phyloP scores from a whole-genome alignment of 2,797 vertebrate genomes.

The Amblyopsis hoosieri region DNA sequence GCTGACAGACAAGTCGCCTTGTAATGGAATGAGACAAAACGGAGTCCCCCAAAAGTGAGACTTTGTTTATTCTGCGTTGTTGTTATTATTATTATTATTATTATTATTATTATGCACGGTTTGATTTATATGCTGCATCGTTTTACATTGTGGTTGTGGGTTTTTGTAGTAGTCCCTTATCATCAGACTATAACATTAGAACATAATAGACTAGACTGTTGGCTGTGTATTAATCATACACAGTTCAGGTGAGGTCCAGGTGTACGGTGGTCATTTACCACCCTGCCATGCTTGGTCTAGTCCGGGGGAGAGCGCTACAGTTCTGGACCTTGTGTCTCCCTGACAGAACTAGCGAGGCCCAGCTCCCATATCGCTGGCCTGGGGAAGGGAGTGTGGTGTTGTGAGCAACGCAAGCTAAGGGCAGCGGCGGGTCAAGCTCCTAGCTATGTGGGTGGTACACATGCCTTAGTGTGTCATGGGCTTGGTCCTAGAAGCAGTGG shows the following conservation, averaged over 20 bases:
- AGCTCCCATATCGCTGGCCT: slow-evolving; percentile 20
- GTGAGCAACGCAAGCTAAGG: not conserved
- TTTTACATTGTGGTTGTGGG: too few relatives aligned
- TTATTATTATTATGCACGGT: too few relatives aligned
- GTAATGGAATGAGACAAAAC: not conserved
- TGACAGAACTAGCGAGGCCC: slow-evolving; percentile 20
- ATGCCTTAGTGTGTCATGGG: not conserved
- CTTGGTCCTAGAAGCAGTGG: too few relatives aligned
- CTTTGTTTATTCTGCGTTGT: too few relatives aligned
- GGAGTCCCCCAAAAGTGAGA: not conserved
- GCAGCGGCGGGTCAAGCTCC: not conserved
- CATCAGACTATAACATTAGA: too few relatives aligned
- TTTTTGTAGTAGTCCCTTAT: too few relatives aligned
- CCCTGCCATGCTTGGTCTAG: not conserved
- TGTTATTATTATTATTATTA: too few relatives aligned
- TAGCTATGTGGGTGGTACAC: not conserved
- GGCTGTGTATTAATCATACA: too few relatives aligned
- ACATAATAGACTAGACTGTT: too few relatives aligned
- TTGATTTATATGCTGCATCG: too few relatives aligned
- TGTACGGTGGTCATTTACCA: too few relatives aligned
- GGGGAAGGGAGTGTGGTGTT: not conserved
- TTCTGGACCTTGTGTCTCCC: slow-evolving; percentile 6
- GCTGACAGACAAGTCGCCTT: slow-evolving; percentile 20
- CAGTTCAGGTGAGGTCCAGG: too few relatives aligned
- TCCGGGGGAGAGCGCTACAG: not conserved